Conservation (phyloP, 2,888 invertebrate species). For the Augiades crinisus region DNA sequence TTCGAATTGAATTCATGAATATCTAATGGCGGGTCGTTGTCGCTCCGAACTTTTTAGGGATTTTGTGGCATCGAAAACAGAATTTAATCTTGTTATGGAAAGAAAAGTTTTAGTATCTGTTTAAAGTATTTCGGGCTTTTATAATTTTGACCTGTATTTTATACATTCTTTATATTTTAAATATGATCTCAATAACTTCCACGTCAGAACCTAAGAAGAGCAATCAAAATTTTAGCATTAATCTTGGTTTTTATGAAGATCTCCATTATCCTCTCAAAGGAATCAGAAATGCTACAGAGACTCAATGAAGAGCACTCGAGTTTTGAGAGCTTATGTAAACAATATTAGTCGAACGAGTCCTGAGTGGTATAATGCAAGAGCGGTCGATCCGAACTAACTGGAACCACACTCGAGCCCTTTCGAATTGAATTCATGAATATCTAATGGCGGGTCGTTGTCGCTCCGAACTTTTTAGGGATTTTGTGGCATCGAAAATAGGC, state of each 20-base stretch:
- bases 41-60: background rate
- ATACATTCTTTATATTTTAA: no score
- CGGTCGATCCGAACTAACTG: background rate
- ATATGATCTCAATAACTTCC: no score
- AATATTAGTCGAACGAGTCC: background rate
- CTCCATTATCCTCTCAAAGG: no score
- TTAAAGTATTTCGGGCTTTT: background rate
- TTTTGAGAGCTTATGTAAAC: background rate
- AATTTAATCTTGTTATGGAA: background rate
- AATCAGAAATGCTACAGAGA: background rate
- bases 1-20: background rate
- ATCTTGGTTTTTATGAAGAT: no score
- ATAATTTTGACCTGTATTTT: no score
- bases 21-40: background rate
- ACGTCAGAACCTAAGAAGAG: no score
- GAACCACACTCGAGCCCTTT: background rate
- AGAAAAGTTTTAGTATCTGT: no score
- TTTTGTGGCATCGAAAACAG: background rate
- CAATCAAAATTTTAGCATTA: background rate
- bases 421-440: constrained; percentile 1
- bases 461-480: background rate
- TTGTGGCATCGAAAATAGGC: background rate
- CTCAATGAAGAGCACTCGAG: background rate
- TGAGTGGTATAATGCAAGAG: background rate
- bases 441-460: background rate